A percentile compares a stretch with the other conserved stretches of the same genome.
Conservation (phyloP, 1,140 invertebrate genomes). For the Neodiprion lecontei region DNA sequence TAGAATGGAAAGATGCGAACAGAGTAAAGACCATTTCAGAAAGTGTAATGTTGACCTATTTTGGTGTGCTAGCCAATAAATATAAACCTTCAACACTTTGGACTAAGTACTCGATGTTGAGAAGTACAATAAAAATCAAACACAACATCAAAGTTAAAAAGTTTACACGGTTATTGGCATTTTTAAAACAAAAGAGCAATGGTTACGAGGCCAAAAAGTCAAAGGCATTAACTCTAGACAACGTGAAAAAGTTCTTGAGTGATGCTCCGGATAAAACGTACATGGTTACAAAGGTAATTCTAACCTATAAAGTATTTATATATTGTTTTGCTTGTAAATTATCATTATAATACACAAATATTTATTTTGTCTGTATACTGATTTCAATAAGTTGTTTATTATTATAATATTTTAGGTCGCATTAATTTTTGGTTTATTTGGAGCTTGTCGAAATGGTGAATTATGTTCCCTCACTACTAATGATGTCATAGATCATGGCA, state of each 20-base stretch:
- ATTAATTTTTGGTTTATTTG: constrained; percentile 37
- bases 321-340: too few relatives aligned
- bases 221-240: constrained; percentile 14
- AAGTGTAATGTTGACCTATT: not conserved
- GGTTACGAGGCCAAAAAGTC: not conserved
- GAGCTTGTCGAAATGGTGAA: constrained; percentile 34
- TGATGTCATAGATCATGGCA: constrained; percentile 31
- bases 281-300: constrained; percentile 25
- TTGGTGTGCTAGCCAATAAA: not conserved
- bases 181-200: not conserved
- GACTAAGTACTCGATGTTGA: constrained; percentile 6
- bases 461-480: constrained; percentile 31
- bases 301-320: constrained; percentile 5
- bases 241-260: constrained; percentile 26
- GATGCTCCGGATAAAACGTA: constrained; percentile 25
- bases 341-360: not conserved
- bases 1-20: constrained; percentile 10
- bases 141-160: not conserved
- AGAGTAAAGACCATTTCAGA: constrained; percentile 8
- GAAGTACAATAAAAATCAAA: constrained; percentile 7
- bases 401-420: constrained; percentile 16
- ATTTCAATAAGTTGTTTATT: not conserved
- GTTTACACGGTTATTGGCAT: not conserved
- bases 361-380: not conserved
- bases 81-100: constrained; percentile 8